These are phyloP conservation scores for Aphrophora alni DNA, from an alignment of 2,888 invertebrate species.

Conservation along the genomic window DNA sequence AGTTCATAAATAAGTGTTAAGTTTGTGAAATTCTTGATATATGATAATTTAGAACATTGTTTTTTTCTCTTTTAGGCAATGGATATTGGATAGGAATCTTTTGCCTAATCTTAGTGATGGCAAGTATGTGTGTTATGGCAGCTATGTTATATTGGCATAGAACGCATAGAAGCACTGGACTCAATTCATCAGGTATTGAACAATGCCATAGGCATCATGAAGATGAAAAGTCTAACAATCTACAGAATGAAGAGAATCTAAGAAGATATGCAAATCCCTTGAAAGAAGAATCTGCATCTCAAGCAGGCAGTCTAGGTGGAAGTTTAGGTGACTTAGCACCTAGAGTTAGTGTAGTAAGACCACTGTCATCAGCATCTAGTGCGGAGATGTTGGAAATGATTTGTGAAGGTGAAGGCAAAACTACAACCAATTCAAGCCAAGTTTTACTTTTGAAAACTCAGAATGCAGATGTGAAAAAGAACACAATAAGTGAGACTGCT, in stretches of 20 bases:
- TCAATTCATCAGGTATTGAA: constrained; percentile 57
- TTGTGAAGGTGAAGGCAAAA: constrained; percentile 59
- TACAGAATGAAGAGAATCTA: constrained; percentile 90
- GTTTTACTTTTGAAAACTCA: constrained; percentile 83
- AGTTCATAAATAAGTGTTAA: too few relatives aligned
- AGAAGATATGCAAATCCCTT: constrained; percentile 82
- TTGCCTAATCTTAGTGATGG: constrained; percentile 58
- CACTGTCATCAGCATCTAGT: constrained; percentile 58
- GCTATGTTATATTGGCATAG: constrained; percentile 65
- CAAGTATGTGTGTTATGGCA: constrained; percentile 59
- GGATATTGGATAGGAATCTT: constrained; percentile 58
- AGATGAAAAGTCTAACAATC: constrained; percentile 89
- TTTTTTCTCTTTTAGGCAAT: background rate
- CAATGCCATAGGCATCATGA: constrained; percentile 62
- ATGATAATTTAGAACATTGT: too few relatives aligned
- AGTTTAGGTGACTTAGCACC: constrained; percentile 49
- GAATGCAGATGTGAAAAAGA: constrained; percentile 68
- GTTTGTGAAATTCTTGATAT: too few relatives aligned
- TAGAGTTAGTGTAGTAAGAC: constrained; percentile 59
- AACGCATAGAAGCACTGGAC: constrained; percentile 54
- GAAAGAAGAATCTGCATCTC: constrained; percentile 60
- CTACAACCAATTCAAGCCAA: constrained; percentile 58
- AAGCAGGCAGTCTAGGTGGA: constrained; percentile 42
- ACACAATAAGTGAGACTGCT: constrained; percentile 73
- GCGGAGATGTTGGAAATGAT: constrained; percentile 71